A percentile compares a stretch with the other conserved stretches of the same genome.
Evolutionary conservation across 2,113 vertebrate genomes (phyloP).

Genomic region (Phalacrocorax brasilianus): DNA sequence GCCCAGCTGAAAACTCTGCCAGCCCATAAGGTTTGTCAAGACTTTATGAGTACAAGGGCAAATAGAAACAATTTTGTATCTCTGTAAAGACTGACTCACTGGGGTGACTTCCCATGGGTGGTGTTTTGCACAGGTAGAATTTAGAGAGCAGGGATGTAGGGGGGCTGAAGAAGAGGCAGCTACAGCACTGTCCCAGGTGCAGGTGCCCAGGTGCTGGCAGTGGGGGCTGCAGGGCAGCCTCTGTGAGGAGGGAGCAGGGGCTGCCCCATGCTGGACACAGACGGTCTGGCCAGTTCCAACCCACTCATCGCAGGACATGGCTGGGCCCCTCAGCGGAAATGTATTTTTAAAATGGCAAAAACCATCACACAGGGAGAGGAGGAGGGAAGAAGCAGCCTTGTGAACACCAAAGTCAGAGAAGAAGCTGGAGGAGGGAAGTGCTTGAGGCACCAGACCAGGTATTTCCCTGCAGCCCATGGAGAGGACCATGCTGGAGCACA

Average conservation of each 20-base stretch:
- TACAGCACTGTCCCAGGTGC: neutral
- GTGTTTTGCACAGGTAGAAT: neutral
- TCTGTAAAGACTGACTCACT: neutral
- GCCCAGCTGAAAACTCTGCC: neutral
- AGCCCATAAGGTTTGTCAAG: neutral
- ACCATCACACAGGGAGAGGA: neutral
- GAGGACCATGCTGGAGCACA: neutral
- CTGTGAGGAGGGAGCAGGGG: neutral
- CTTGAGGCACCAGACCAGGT: neutral
- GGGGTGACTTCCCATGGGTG: neutral
- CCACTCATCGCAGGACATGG: rapidly evolving
- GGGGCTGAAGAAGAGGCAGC: neutral
- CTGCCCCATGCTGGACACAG: neutral
- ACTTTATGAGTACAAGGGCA: neutral
- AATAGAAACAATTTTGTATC: neutral
- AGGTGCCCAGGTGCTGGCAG: neutral
- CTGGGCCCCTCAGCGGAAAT: neutral
- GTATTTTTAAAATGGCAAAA: neutral
- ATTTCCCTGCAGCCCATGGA: neutral
- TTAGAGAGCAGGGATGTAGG: neutral
- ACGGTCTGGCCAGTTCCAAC: rapidly evolving
- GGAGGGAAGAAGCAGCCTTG: neutral
- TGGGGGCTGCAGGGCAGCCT: rapidly evolving
- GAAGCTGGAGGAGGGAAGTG: neutral
- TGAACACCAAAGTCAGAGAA: neutral